Evolutionary conservation across 1,140 invertebrate genomes (phyloP).

Genomic region (Acromyrmex charruanus): DNA sequence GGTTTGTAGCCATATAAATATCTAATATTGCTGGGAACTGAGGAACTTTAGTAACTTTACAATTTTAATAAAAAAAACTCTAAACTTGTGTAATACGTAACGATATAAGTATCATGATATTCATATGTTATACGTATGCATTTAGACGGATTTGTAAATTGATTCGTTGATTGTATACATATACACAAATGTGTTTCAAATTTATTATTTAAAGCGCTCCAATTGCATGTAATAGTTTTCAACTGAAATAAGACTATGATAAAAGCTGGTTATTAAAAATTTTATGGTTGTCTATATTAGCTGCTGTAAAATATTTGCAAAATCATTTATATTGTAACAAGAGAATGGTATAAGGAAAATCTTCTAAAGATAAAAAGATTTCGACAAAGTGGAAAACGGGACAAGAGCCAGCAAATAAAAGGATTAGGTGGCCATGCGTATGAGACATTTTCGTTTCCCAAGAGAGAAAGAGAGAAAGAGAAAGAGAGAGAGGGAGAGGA

Average conservation of each 20-base stretch:
- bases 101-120: neutral
- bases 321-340: neutral
- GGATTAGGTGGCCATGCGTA: conserved; percentile 12
- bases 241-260: neutral
- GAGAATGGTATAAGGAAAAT: neutral
- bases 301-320: neutral
- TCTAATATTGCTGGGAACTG: neutral
- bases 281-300: no score
- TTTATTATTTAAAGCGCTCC: neutral
- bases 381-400: conserved; percentile 3
- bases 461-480: neutral
- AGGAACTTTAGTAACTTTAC: neutral
- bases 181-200: neutral
- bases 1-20: neutral
- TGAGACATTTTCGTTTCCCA: neutral
- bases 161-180: neutral
- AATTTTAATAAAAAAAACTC: neutral
- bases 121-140: neutral
- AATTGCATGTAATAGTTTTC: neutral
- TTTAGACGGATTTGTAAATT: conserved; percentile 4
- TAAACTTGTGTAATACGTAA: neutral
- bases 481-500: no score
- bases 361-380: conserved; percentile 25
- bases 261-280: conserved; percentile 1
- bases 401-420: conserved; percentile 3